Conservation (phyloP, 1,140 invertebrate genomes). For the Sitobion miscanthi region DNA sequence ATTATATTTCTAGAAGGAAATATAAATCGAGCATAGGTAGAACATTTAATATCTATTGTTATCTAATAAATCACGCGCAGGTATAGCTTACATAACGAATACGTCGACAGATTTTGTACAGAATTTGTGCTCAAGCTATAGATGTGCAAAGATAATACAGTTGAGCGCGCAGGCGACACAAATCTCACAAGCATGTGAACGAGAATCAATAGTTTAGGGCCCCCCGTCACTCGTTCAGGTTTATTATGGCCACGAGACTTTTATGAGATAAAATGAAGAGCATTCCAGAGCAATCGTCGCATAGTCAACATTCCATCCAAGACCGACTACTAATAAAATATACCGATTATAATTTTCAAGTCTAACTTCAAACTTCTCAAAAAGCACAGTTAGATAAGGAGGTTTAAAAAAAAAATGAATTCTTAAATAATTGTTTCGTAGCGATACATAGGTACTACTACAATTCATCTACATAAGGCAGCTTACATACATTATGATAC, state of each 20-base stretch:
- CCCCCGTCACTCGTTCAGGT: background rate
- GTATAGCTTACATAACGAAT: background rate
- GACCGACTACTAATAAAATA: slow-evolving; percentile 22
- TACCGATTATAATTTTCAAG: slow-evolving; percentile 43
- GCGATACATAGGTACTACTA: background rate
- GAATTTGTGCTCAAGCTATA: background rate
- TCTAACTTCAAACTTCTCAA: background rate
- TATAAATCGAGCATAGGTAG: background rate
- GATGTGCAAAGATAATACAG: background rate
- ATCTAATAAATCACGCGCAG: background rate
- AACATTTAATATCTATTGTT: background rate
- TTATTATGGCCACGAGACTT: background rate
- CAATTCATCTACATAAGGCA: background rate
- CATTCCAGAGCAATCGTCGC: slow-evolving; percentile 47
- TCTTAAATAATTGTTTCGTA: background rate
- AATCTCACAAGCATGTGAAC: background rate
- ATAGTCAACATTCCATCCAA: slow-evolving; percentile 27
- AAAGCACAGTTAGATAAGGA: background rate
- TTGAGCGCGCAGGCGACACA: background rate
- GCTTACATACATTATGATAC: background rate
- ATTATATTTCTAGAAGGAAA: background rate
- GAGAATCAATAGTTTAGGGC: background rate
- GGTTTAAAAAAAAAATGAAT: background rate
- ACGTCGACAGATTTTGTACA: background rate
- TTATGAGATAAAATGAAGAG: slow-evolving; percentile 53